Conservation (phyloP, 2,888 invertebrate genomes). For the Lapara coniferarum region DNA sequence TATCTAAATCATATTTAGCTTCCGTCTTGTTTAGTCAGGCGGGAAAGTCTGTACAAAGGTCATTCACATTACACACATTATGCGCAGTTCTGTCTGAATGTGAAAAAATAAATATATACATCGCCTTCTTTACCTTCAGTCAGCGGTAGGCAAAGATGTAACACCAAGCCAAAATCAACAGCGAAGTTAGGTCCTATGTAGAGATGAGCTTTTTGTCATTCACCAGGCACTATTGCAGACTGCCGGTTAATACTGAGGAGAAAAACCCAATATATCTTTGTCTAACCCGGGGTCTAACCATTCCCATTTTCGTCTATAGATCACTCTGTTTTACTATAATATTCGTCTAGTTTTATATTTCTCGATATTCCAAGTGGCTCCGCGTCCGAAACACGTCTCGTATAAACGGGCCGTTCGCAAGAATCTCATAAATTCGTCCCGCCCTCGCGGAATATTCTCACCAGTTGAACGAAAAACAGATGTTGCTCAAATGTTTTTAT, state of each 20-base stretch:
- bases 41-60: neutral
- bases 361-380: neutral
- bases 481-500: slow-evolving; percentile 23
- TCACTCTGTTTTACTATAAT: no score
- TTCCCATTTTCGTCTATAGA: no score
- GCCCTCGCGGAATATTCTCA: neutral
- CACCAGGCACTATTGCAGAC: no score
- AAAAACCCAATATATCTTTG: no score
- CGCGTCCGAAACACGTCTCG: neutral
- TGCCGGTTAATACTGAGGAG: no score
- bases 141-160: no score
- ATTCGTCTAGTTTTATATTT: neutral
- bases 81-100: neutral
- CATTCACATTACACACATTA: slow-evolving; percentile 3
- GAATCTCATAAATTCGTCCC: slow-evolving; percentile 21
- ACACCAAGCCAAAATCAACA: no score
- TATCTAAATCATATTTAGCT: slow-evolving; percentile 22
- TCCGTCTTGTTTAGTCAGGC: slow-evolving; percentile 9
- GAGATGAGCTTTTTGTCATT: no score
- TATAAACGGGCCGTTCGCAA: neutral
- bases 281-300: no score
- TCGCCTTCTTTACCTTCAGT: no score
- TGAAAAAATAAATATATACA: neutral
- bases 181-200: no score
- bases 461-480: slow-evolving; percentile 27